Conservation (phyloP, 2,888 invertebrate species). For the Ophion obscuratus region DNA sequence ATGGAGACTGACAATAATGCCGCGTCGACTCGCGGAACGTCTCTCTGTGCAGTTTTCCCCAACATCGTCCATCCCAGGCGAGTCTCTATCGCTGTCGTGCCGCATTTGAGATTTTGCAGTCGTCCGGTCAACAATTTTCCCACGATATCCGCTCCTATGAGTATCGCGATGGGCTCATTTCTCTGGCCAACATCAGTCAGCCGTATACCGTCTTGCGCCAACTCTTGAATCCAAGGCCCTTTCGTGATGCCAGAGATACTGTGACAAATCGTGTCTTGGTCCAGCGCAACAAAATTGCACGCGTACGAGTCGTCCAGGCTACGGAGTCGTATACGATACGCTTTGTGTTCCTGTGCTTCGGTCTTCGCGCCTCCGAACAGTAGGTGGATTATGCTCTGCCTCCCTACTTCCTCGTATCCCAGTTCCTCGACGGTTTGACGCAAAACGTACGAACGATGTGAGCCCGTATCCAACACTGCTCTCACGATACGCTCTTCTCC, state of each 20-base stretch:
- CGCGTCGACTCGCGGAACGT: too few species aligned
- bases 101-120: conserved; percentile 66
- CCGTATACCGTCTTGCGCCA: conserved; percentile 31
- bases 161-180: conserved; percentile 63
- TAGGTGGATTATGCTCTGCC: too few species aligned
- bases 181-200: conserved; percentile 16
- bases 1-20: too few species aligned
- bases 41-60: too few species aligned
- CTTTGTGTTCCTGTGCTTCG: too few species aligned
- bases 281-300: conserved; percentile 68
- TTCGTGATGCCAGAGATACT: neutral
- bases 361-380: too few species aligned
- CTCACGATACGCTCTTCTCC: neutral
- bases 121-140: conserved; percentile 71
- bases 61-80: too few species aligned
- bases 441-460: too few species aligned
- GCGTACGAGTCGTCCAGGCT: conserved; percentile 63
- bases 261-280: conserved; percentile 43
- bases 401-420: too few species aligned
- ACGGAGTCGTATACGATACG: conserved; percentile 16
- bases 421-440: too few species aligned
- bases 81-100: conserved; percentile 68
- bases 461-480: too few species aligned
- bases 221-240: conserved; percentile 63
- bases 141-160: conserved; percentile 72